Conservation (phyloP, 2,113 vertebrate genomes). For the Tragelaphus buxtoni region DNA sequence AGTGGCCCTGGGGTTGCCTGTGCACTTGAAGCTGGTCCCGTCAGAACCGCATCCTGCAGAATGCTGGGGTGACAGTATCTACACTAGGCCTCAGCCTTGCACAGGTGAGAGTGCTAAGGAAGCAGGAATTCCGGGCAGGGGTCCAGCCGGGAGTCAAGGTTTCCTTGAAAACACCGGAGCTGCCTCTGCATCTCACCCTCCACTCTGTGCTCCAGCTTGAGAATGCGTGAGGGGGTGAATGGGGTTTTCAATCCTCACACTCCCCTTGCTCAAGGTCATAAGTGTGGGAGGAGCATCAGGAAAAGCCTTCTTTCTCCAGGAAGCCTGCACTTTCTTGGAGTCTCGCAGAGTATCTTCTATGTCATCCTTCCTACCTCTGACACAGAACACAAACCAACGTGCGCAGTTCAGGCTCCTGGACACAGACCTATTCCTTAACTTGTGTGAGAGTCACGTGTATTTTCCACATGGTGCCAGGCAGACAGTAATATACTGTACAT, state of each 20-base stretch:
- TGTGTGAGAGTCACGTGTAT: accelerated
- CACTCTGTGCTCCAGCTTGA: background rate
- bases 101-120: background rate
- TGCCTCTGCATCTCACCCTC: background rate
- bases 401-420: background rate
- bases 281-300: no score
- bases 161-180: background rate
- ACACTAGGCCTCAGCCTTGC: background rate
- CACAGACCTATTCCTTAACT: background rate
- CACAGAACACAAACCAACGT: background rate
- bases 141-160: background rate
- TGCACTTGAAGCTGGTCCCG: background rate
- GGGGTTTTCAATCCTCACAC: background rate
- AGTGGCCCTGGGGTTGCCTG: background rate
- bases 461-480: no score
- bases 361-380: background rate
- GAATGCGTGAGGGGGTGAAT: accelerated
- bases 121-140: background rate
- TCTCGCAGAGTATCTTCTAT: background rate
- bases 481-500: accelerated
- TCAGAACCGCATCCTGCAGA: background rate
- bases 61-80: background rate
- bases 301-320: background rate
- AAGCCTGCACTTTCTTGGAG: background rate
- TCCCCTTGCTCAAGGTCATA: background rate